phyloP scores from a whole-genome alignment of 2,888 invertebrate species.

The Coenonympha glycerion region DNA sequence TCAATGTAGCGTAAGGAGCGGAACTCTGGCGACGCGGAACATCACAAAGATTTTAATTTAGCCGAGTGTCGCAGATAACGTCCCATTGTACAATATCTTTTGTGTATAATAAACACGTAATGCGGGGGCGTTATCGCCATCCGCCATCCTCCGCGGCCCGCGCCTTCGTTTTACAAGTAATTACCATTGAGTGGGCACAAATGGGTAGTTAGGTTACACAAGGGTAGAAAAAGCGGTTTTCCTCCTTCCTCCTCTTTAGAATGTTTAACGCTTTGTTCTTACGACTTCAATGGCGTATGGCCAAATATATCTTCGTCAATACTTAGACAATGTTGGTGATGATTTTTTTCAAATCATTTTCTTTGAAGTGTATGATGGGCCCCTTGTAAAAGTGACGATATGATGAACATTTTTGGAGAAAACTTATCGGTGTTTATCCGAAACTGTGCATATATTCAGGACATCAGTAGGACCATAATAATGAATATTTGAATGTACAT shows the following conservation, averaged over 20 bases:
- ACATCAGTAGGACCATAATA: too few species aligned
- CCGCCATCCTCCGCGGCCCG: constrained; percentile 18
- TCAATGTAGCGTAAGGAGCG: neutral
- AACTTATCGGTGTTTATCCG: too few species aligned
- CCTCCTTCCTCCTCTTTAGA: neutral
- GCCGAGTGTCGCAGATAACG: constrained; percentile 28
- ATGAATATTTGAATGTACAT: too few species aligned
- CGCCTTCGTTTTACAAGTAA: constrained; percentile 25
- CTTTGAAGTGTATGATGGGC: too few species aligned
- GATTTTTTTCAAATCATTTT: too few species aligned
- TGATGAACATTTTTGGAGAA: too few species aligned
- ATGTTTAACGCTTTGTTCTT: too few species aligned
- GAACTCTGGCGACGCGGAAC: constrained; percentile 8
- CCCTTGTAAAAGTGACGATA: too few species aligned
- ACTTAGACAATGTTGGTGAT: too few species aligned
- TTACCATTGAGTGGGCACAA: constrained; percentile 20
- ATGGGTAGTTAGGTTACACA: constrained; percentile 6
- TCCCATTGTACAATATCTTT: constrained; percentile 27
- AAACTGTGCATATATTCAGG: too few species aligned
- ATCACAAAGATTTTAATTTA: constrained; percentile 29
- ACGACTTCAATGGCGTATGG: too few species aligned
- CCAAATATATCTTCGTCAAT: too few species aligned
- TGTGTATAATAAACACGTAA: constrained; percentile 30
- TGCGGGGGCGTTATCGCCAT: constrained; percentile 22
- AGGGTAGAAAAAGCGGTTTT: neutral